These are phyloP conservation scores for Phrynocephalus guinanensis DNA, from an alignment of 2,797 vertebrate species.

Conservation along the genomic window DNA sequence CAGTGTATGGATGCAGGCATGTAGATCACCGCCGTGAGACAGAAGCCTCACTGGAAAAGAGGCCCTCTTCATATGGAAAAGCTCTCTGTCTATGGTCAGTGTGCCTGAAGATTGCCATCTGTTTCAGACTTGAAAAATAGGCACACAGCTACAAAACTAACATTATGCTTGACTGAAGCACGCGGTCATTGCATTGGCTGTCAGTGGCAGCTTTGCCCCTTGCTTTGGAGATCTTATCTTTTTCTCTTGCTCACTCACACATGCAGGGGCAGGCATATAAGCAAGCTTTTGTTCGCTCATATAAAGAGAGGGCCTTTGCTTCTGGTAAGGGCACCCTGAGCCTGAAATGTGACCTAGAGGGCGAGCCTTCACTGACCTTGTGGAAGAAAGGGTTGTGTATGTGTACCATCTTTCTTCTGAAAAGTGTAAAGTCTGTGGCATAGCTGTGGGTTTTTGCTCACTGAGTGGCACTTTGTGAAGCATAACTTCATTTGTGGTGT, in stretches of 20 bases:
- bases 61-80: background rate
- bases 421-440: constrained; percentile 59
- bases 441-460: constrained; percentile 55
- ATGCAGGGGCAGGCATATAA: no score
- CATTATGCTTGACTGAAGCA: background rate
- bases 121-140: background rate
- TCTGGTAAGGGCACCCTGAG: no score
- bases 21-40: background rate
- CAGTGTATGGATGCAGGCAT: background rate
- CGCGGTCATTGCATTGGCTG: background rate
- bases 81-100: background rate
- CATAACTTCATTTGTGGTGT: constrained; percentile 41
- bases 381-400: background rate
- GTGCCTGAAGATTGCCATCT: background rate
- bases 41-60: background rate
- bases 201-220: no score
- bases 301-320: no score
- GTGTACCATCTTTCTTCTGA: constrained; percentile 44
- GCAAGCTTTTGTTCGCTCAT: no score
- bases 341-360: no score
- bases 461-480: constrained; percentile 67
- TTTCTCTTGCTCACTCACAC: no score
- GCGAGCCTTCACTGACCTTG: no score
- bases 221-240: no score
- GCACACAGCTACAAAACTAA: background rate